phyloP scores from a whole-genome alignment of 2,113 vertebrate species.

The Genyomyrus donnyi region DNA sequence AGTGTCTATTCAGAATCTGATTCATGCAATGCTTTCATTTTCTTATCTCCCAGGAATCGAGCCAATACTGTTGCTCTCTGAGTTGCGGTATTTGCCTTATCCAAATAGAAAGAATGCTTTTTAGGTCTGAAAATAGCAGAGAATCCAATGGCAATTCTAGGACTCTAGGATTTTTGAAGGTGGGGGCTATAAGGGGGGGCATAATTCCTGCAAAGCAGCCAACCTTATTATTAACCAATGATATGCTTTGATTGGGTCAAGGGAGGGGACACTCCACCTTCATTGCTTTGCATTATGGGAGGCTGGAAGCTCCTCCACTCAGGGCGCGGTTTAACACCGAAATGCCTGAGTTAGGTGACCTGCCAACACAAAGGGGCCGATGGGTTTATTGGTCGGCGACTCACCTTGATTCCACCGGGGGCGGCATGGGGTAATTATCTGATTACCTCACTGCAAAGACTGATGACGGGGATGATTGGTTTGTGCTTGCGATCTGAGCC shows the following conservation, averaged over 20 bases:
- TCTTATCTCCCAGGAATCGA: background rate
- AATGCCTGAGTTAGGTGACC: background rate
- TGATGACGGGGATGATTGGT: constrained; percentile 42
- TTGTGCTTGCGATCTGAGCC: constrained; percentile 40
- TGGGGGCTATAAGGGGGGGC: background rate
- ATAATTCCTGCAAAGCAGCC: background rate
- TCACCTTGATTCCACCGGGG: constrained; percentile 45
- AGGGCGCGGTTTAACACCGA: background rate
- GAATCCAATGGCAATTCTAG: background rate
- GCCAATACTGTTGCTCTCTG: background rate
- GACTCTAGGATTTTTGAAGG: background rate
- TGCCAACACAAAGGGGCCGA: background rate
- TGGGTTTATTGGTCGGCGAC: background rate
- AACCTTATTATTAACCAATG: background rate
- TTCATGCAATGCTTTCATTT: background rate
- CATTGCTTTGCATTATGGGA: background rate
- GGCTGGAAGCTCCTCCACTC: background rate
- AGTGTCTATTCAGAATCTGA: background rate
- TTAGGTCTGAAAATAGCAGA: background rate
- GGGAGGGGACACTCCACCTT: background rate
- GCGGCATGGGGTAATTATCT: constrained; percentile 52
- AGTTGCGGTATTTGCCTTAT: background rate
- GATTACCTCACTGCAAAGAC: constrained; percentile 36
- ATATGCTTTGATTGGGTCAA: background rate
- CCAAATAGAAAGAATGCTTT: background rate